A percentile compares a stretch with the other conserved stretches of the same genome.
Conservation (phyloP, 2,888 invertebrate species). For the Monopis laevigella region DNA sequence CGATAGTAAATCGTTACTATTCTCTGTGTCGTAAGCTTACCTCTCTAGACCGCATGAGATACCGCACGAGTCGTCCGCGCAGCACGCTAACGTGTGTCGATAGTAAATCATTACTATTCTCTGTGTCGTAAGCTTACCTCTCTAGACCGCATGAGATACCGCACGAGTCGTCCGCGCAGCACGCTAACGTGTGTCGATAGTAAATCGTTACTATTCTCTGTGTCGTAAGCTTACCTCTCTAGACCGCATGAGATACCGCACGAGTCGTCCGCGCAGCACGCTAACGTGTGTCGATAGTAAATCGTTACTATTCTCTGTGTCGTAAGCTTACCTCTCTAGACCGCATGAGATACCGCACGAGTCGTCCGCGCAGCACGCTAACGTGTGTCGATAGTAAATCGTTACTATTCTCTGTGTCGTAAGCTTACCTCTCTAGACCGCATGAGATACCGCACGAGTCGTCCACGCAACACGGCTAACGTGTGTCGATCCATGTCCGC, state of each 20-base stretch:
- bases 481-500: constrained; percentile 95
- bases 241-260: background rate
- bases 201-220: background rate
- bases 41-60: background rate
- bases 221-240: background rate
- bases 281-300: no score
- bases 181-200: background rate
- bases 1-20: no score
- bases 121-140: background rate
- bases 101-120: background rate
- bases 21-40: background rate
- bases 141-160: constrained; percentile 31
- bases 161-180: constrained; percentile 66
- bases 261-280: constrained; percentile 86
- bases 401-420: background rate
- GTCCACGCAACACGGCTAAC: constrained; percentile 89
- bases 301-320: background rate
- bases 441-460: constrained; percentile 94
- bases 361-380: constrained; percentile 82
- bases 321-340: constrained; percentile 72
- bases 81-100: no score
- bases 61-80: no score
- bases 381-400: no score
- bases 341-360: constrained; percentile 94
- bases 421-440: constrained; percentile 76